Percentiles rank a stretch among this genome's conserved stretches.
Evolutionary conservation across 2,113 vertebrate genomes (phyloP).

Genomic region (Mugil cephalus): DNA sequence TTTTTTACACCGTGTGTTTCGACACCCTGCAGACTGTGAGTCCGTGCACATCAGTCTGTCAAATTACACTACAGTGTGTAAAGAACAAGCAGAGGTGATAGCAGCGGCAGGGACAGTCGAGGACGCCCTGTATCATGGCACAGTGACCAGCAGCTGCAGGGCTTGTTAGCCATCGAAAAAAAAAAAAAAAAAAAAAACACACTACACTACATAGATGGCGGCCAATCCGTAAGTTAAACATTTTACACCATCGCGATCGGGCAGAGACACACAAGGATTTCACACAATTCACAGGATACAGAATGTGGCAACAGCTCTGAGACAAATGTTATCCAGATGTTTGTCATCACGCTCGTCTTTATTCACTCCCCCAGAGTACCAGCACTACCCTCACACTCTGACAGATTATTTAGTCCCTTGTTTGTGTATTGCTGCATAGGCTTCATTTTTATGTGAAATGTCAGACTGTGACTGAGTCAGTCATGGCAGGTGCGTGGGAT

Average conservation of each 20-base stretch:
- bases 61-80: constrained; percentile 9
- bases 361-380: constrained; percentile 31
- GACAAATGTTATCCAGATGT: constrained; percentile 25
- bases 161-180: constrained; percentile 39
- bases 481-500: constrained; percentile 66
- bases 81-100: constrained; percentile 32
- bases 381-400: constrained; percentile 42
- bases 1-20: constrained; percentile 50
- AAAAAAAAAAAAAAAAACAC: constrained; percentile 6
- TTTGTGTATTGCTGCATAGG: constrained; percentile 56
- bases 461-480: constrained; percentile 68
- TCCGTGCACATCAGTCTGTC: constrained; percentile 52
- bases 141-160: constrained; percentile 35
- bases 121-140: constrained; percentile 33
- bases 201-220: constrained; percentile 1
- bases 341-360: constrained; percentile 49
- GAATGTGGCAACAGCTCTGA: background rate
- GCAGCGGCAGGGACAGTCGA: constrained; percentile 25
- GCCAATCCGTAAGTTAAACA: background rate
- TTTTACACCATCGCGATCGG: background rate
- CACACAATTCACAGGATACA: background rate
- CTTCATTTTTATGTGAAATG: constrained; percentile 71
- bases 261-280: background rate
- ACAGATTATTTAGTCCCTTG: constrained; percentile 58
- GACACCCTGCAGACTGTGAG: constrained; percentile 26